phyloP scores from a whole-genome alignment of 1,140 invertebrate genomes.

The Drosophila orosa region DNA sequence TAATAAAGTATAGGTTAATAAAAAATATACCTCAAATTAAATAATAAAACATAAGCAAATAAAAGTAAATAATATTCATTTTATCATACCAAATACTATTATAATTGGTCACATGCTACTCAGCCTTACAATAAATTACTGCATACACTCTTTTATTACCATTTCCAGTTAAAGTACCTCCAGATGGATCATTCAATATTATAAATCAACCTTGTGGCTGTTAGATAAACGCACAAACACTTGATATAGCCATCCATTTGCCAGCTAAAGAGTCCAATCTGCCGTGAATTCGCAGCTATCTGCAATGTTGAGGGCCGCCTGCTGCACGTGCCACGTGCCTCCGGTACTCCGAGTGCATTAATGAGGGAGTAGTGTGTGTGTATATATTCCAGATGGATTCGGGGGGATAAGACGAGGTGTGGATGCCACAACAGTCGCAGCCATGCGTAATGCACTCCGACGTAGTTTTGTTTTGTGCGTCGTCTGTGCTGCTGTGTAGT shows the following conservation, averaged over 20 bases:
- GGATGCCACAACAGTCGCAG: conserved; percentile 35
- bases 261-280: conserved; percentile 34
- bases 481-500: conserved; percentile 25
- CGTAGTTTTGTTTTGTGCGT: conserved; percentile 44
- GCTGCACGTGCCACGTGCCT: conserved; percentile 42
- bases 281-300: conserved; percentile 22
- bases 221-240: conserved; percentile 24
- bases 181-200: conserved; percentile 4
- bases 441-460: conserved; percentile 45
- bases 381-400: background rate
- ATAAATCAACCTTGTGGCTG: conserved; percentile 4
- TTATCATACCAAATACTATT: too few relatives aligned
- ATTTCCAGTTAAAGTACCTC: background rate
- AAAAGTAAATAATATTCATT: too few relatives aligned
- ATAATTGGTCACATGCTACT: background rate
- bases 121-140: background rate
- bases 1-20: background rate
- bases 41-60: background rate
- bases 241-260: conserved; percentile 37
- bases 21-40: background rate
- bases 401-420: conserved; percentile 15
- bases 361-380: conserved; percentile 1
- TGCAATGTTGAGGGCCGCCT: conserved; percentile 17
- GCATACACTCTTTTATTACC: background rate
- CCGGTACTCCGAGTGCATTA: conserved; percentile 25